A percentile compares a stretch with the other conserved stretches of the same genome.
These are phyloP conservation scores for Scyliorhinus canicula DNA, from an alignment of 2,797 vertebrate genomes.

Conservation along the genomic window DNA sequence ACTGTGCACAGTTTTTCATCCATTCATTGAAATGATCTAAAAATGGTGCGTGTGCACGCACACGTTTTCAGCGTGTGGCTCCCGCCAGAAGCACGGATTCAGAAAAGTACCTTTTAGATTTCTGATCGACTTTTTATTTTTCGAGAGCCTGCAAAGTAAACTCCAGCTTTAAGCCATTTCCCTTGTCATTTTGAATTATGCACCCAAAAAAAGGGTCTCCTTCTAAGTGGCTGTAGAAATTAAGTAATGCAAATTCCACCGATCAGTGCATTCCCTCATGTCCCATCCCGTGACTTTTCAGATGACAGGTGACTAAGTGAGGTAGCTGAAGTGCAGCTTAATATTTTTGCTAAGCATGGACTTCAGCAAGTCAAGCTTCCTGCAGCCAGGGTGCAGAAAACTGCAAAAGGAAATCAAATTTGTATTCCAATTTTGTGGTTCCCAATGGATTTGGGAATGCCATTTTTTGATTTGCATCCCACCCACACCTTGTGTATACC, in stretches of 20 bases:
- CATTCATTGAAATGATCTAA: background rate
- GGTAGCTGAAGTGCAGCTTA: background rate
- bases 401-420: background rate
- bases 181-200: background rate
- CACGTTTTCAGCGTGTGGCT: background rate
- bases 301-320: background rate
- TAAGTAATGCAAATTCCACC: background rate
- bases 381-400: background rate
- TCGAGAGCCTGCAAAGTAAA: background rate
- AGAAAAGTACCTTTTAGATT: background rate
- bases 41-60: background rate
- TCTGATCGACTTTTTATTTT: background rate
- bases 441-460: background rate
- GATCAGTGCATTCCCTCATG: background rate
- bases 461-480: background rate
- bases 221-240: background rate
- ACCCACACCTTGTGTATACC: background rate
- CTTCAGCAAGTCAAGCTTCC: background rate
- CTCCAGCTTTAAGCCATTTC: background rate
- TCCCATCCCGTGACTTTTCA: background rate
- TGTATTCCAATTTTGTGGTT: background rate
- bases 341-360: background rate
- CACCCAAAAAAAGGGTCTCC: background rate
- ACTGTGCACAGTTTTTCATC: background rate
- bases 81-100: background rate